Evolutionary conservation across 2,888 invertebrate genomes (phyloP).

Genomic region (Calliopum simillimum): DNA sequence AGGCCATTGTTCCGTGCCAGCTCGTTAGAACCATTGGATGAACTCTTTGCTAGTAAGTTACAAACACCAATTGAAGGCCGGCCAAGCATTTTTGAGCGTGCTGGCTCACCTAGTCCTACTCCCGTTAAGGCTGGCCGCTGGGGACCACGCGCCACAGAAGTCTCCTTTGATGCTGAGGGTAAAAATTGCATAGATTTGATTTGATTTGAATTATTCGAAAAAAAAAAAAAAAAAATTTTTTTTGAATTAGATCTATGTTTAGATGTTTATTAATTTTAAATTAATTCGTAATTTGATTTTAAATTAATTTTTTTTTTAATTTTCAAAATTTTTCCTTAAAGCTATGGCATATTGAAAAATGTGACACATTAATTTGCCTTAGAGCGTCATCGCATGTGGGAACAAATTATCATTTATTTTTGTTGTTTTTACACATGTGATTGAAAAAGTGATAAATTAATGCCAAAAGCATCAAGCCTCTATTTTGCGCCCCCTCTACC

Average conservation of each 20-base stretch:
- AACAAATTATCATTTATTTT: background rate
- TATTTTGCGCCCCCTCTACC: background rate
- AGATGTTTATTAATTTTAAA: background rate
- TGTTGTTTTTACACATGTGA: background rate
- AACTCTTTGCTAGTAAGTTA: conserved; percentile 65
- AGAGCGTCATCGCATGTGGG: conserved; percentile 1
- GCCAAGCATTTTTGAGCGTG: conserved; percentile 65
- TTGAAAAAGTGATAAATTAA: conserved; percentile 19
- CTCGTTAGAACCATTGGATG: conserved; percentile 64
- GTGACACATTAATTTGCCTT: conserved; percentile 8
- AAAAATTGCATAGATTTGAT: conserved; percentile 67
- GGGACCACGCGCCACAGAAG: conserved; percentile 77
- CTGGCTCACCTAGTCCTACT: conserved; percentile 75
- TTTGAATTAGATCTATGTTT: conserved; percentile 39
- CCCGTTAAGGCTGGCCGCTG: conserved; percentile 79
- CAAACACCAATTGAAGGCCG: conserved; percentile 48
- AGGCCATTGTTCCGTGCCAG: conserved; percentile 62
- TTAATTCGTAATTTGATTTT: conserved; percentile 13
- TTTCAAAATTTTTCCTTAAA: conserved; percentile 1
- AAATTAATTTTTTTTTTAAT: background rate
- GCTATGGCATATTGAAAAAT: background rate
- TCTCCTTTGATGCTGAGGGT: conserved; percentile 82
- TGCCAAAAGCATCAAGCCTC: conserved; percentile 48
- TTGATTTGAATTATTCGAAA: conserved; percentile 39
- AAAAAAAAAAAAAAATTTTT: conserved; percentile 4